Evolutionary conservation across 2,888 invertebrate species (phyloP), one percentile per base, ranked within the genome.

Genomic region (Anthophora plumipes): DNA sequence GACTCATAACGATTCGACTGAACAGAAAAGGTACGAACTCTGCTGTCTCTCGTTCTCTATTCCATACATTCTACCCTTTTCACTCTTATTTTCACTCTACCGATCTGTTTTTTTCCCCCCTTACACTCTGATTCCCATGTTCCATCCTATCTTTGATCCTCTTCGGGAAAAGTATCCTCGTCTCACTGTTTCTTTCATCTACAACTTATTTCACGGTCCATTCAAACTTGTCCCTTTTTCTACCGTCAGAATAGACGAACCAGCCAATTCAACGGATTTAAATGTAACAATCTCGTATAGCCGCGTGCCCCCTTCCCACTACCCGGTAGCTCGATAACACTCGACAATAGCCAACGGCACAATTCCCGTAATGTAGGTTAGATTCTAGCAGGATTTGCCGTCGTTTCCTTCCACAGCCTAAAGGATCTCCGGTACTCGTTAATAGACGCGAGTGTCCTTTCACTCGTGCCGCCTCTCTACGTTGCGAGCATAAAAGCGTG

Each of bases 1-100:
- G 82, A 84, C 77, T 86, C 87, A 77, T 87, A 87, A 87, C 87
- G 86, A 87, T 84, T 86, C 85, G 74, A 74, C 22, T 60, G 85
- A 78, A 73, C 61, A 67, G 68, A 77, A 79, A 74, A 82, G 67
- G 77, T 67, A 77, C 46, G 54, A 46, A 60, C 37, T 48, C 54
- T n/a, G 31, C 25, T 3, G 31, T 39, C 25, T 50, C 22, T 48
- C 39, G 66, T 12, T 60, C 50, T 41, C 25, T 54, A 0, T 22
- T 17, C 1, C 50, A 17, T 31, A 31, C 68, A 46, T 39, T 41
- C 22, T 22, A 22, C 59, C 25, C 39, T 11, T 2, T 55, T 31
- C 57, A 52, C 31, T 22, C 25, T 37, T 25, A 43, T 14, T 31
- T 48, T 37, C 31, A 20, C 46, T 50, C 39, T 9, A n/a, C 22